Conservation (phyloP, 1,140 invertebrate species). For the Seison nebaliae region DNA sequence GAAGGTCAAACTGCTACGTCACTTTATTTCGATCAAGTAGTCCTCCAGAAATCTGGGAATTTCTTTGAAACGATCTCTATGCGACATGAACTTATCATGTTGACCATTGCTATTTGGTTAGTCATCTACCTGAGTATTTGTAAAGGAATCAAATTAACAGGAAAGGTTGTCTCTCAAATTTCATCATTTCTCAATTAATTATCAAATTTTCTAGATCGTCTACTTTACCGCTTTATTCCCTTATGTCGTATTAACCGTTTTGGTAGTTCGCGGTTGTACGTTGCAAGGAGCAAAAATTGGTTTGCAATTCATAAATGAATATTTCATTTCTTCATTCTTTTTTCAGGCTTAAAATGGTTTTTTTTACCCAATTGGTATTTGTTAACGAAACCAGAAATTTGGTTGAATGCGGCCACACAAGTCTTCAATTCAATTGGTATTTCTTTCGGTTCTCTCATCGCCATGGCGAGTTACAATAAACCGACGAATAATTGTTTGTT, state of each 20-base stretch:
- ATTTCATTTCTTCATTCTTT: too few relatives aligned
- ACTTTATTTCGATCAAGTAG: too few relatives aligned
- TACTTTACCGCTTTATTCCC: conserved; percentile 38
- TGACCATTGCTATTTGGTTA: too few relatives aligned
- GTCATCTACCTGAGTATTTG: conserved; percentile 9
- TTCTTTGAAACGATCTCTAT: too few relatives aligned
- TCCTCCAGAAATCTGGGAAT: too few relatives aligned
- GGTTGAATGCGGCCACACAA: conserved; percentile 68
- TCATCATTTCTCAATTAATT: neutral
- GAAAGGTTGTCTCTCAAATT: conserved; percentile 12
- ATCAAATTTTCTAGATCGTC: neutral
- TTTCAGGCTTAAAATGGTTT: conserved; percentile 49
- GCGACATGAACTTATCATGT: too few relatives aligned
- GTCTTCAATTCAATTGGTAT: conserved; percentile 73
- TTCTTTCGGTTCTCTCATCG: conserved; percentile 68
- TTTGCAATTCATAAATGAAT: too few relatives aligned
- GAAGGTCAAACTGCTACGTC: too few relatives aligned
- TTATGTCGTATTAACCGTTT: conserved; percentile 42
- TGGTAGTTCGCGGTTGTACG: conserved; percentile 42
- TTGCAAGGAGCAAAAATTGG: conserved; percentile 50
- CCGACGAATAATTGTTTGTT: conserved; percentile 2
- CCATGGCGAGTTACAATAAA: conserved; percentile 53
- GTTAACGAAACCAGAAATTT: conserved; percentile 53
- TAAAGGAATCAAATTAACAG: conserved; percentile 22
- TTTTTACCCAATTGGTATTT: conserved; percentile 56